Evolutionary conservation across 2,113 vertebrate species (phyloP).

Genomic region (Hemiscyllium ocellatum): DNA sequence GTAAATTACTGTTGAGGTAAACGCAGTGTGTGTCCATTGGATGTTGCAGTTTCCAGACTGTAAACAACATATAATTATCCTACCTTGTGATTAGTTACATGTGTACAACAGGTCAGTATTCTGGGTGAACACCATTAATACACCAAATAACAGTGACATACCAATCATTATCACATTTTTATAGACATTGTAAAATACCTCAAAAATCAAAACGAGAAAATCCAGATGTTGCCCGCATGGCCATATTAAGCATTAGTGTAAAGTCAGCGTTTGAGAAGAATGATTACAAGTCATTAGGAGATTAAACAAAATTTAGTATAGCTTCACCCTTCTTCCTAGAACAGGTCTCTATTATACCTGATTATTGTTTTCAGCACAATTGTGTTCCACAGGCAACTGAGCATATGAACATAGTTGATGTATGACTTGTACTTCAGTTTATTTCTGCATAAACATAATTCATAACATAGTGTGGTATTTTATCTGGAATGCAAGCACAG

Average conservation of each 20-base stretch:
- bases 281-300: background rate
- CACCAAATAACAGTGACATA: background rate
- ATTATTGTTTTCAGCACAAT: background rate
- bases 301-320: background rate
- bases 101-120: conserved; percentile 17
- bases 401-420: background rate
- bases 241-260: background rate
- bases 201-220: background rate
- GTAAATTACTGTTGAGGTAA: conserved; percentile 34
- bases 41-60: background rate
- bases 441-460: background rate
- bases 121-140: conserved; percentile 30
- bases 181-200: conserved; percentile 1
- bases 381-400: background rate
- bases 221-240: background rate
- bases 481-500: background rate
- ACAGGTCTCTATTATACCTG: background rate
- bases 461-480: background rate
- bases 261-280: background rate
- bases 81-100: conserved; percentile 18
- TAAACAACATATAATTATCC: conserved; percentile 15
- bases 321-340: background rate
- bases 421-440: background rate
- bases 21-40: background rate
- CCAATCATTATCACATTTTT: conserved; percentile 23